phyloP scores from a whole-genome alignment of 2,113 vertebrate species.

The Empidonax traillii region DNA sequence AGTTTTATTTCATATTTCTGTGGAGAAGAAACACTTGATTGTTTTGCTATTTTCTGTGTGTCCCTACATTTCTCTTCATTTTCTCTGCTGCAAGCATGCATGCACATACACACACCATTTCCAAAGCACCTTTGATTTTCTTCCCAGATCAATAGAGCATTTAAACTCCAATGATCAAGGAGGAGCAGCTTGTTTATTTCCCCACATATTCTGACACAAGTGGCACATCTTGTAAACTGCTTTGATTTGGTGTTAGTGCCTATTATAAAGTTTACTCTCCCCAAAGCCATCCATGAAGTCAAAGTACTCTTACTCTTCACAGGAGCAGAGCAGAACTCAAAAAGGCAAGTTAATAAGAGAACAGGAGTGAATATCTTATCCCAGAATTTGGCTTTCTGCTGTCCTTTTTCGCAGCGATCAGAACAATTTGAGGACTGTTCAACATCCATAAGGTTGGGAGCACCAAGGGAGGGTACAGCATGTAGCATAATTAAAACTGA shows the following conservation, averaged over 20 bases:
- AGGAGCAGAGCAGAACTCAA: not conserved
- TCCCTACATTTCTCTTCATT: not conserved
- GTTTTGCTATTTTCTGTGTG: slow-evolving; percentile 12
- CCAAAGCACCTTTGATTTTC: slow-evolving; percentile 47
- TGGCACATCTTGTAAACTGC: slow-evolving; percentile 8
- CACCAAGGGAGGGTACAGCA: not conserved
- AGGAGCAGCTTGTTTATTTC: slow-evolving; percentile 55
- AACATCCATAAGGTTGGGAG: not conserved
- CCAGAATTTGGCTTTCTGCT: not conserved
- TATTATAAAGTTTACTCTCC: slow-evolving; percentile 31
- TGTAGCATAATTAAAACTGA: not conserved
- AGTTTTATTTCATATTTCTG: not conserved
- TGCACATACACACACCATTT: slow-evolving; percentile 29
- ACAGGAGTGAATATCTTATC: not conserved
- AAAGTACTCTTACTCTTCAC: slow-evolving; percentile 3
- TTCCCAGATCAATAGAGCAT: slow-evolving; percentile 56
- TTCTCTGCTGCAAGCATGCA: not conserved
- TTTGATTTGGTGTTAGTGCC: slow-evolving; percentile 51
- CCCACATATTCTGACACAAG: slow-evolving; percentile 47
- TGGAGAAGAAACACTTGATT: not conserved
- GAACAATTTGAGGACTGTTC: not conserved
- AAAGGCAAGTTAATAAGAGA: not conserved
- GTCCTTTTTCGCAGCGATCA: not conserved
- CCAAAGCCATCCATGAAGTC: slow-evolving; percentile 14
- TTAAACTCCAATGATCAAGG: slow-evolving; percentile 65